Conservation (phyloP, 2,888 invertebrate species). For the Metallyticus violacea region DNA sequence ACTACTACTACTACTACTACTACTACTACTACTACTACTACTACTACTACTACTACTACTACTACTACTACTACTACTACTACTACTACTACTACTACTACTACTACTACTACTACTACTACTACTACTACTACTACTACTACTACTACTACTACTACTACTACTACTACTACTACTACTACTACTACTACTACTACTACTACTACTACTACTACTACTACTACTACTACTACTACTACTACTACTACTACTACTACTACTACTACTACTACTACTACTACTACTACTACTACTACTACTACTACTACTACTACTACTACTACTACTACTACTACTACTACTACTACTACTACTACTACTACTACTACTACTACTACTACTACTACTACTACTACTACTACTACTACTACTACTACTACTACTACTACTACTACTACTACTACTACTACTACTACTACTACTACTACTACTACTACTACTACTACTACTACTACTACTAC, state of each 20-base stretch:
- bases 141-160: conserved; percentile 30
- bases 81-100: conserved; percentile 31
- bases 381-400: conserved; percentile 31
- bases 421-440: conserved; percentile 31
- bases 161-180: conserved; percentile 31
- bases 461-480: conserved; percentile 31
- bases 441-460: conserved; percentile 31
- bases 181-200: conserved; percentile 31
- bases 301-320: conserved; percentile 31
- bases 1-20: conserved; percentile 31
- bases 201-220: conserved; percentile 31
- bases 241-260: conserved; percentile 31
- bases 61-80: conserved; percentile 31
- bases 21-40: conserved; percentile 31
- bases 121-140: conserved; percentile 30
- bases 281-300: conserved; percentile 31
- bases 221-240: conserved; percentile 31
- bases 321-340: conserved; percentile 31
- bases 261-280: conserved; percentile 31
- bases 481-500: conserved; percentile 31
- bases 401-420: conserved; percentile 31
- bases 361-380: conserved; percentile 30
- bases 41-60: conserved; percentile 31
- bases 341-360: conserved; percentile 31
- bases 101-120: conserved; percentile 31